Evolutionary conservation across 1,140 invertebrate species (phyloP).

Genomic region (Zaprionus davidi): DNA sequence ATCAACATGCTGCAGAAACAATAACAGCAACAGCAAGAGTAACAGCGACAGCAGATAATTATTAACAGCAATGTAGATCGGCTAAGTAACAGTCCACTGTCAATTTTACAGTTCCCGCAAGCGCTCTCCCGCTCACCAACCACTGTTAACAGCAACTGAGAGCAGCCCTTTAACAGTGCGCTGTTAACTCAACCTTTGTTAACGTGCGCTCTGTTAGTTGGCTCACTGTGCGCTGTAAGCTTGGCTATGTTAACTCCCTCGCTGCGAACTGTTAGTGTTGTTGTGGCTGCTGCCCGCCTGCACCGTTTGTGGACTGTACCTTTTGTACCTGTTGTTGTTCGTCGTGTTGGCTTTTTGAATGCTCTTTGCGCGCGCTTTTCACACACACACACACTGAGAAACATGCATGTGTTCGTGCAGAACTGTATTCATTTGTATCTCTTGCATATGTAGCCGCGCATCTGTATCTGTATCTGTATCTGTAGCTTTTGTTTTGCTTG

Average conservation of each 20-base stretch:
- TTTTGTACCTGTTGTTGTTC: conserved; percentile 77
- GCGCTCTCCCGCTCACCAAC: no score
- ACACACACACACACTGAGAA: conserved; percentile 27
- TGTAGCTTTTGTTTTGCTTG: conserved; percentile 38
- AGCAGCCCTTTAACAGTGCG: conserved; percentile 11
- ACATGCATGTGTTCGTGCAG: conserved; percentile 28
- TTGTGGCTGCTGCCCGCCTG: conserved; percentile 32
- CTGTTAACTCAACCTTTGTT: conserved; percentile 7
- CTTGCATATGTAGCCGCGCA: conserved; percentile 46
- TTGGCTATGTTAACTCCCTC: background rate
- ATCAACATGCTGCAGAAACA: background rate
- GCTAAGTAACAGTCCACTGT: background rate
- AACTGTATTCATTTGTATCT: conserved; percentile 69
- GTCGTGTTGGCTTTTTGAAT: conserved; percentile 64
- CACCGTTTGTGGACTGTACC: conserved; percentile 72
- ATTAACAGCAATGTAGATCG: no score
- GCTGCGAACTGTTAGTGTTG: conserved; percentile 20
- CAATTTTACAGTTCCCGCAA: background rate
- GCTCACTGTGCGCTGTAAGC: background rate
- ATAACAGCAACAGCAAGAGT: background rate
- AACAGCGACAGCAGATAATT: no score
- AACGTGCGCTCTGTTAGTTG: conserved; percentile 9
- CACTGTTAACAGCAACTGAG: conserved; percentile 7
- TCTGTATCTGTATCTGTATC: conserved; percentile 9
- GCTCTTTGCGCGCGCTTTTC: conserved; percentile 78